Evolutionary conservation across 2,888 invertebrate species (phyloP).

Genomic region (Meiosimyza platycephala): DNA sequence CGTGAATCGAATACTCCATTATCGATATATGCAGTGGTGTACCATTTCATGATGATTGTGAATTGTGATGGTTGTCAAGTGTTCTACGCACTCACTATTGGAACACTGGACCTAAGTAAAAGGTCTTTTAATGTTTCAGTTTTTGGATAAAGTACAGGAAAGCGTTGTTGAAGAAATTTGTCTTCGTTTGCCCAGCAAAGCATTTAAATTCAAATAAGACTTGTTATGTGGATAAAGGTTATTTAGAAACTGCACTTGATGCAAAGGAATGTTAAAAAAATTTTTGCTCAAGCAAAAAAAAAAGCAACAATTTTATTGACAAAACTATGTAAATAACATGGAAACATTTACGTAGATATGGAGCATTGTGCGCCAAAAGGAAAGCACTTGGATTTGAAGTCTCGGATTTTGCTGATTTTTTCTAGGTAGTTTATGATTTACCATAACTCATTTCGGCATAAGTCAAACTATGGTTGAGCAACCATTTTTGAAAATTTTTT

Average conservation of each 20-base stretch:
- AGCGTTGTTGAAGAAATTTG: slow-evolving; percentile 56
- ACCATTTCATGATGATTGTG: slow-evolving; percentile 53
- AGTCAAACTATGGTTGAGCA: too few species aligned
- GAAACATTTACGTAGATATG: slow-evolving; percentile 25
- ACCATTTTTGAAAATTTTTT: too few species aligned
- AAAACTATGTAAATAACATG: slow-evolving; percentile 46
- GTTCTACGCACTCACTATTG: slow-evolving; percentile 62
- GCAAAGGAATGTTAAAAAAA: not conserved
- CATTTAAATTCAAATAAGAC: slow-evolving; percentile 50
- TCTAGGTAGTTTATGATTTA: too few species aligned
- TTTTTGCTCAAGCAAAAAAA: not conserved
- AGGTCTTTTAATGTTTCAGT: slow-evolving; percentile 60
- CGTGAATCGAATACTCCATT: slow-evolving; percentile 66
- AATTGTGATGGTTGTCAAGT: slow-evolving; percentile 19
- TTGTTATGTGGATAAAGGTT: slow-evolving; percentile 10
- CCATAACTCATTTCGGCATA: too few species aligned
- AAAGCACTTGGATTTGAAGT: too few species aligned
- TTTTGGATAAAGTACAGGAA: slow-evolving; percentile 58
- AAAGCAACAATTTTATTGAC: slow-evolving; percentile 47
- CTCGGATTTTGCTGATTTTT: too few species aligned
- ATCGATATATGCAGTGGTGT: slow-evolving; percentile 61
- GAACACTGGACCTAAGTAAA: slow-evolving; percentile 63
- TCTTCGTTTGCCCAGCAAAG: slow-evolving; percentile 64
- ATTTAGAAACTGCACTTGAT: slow-evolving; percentile 8
- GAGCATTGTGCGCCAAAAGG: too few species aligned